Evolutionary conservation across 2,113 vertebrate species (phyloP).

Genomic region (Todiramphus saurophagus): DNA sequence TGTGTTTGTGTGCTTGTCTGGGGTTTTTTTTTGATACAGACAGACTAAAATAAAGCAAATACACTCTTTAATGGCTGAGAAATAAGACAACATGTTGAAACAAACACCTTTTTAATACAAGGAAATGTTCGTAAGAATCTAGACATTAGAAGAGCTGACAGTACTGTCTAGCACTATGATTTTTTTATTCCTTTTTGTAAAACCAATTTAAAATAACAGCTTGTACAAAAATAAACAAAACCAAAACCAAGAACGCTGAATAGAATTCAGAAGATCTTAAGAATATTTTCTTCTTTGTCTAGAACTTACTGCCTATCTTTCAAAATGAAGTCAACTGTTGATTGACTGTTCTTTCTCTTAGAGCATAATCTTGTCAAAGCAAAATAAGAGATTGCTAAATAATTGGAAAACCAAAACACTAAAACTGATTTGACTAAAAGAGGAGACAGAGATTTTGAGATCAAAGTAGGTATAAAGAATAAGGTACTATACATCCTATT

Average conservation of each 20-base stretch:
- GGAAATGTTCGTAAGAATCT: neutral
- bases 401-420: neutral
- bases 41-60: neutral
- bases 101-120: neutral
- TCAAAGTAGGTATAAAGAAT: neutral
- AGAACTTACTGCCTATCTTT: neutral
- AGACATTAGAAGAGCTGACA: neutral
- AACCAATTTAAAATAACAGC: neutral
- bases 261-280: neutral
- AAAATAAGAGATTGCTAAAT: neutral
- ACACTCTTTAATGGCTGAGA: neutral
- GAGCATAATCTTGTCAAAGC: neutral
- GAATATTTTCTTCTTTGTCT: neutral
- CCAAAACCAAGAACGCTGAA: neutral
- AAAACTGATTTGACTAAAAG: neutral
- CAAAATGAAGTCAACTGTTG: neutral
- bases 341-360: neutral
- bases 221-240: no score
- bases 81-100: neutral
- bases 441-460: neutral
- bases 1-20: rapidly evolving
- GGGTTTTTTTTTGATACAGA: neutral
- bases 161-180: neutral
- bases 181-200: neutral
- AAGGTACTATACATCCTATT: neutral